phyloP scores from a whole-genome alignment of 2,113 vertebrate species.

The Percopsis transmontana region DNA sequence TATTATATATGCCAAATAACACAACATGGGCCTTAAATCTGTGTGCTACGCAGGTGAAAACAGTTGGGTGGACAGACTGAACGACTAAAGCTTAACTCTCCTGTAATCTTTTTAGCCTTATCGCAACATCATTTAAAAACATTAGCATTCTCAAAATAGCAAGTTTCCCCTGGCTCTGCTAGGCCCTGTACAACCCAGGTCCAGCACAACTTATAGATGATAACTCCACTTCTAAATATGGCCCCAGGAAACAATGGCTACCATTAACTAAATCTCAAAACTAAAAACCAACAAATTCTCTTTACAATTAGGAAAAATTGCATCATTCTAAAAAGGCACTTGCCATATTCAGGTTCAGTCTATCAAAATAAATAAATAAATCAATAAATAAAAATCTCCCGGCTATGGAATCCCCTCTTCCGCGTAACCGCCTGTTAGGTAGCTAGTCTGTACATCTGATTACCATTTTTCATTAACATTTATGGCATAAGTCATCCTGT shows the following conservation, averaged over 20 bases:
- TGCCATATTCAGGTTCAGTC: constrained; percentile 68
- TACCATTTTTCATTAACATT: constrained; percentile 33
- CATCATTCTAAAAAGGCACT: constrained; percentile 76
- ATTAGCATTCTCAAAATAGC: no score
- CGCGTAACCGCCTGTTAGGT: constrained; percentile 35
- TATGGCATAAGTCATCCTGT: constrained; percentile 14
- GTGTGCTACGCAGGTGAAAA: no score
- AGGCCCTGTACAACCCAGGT: no score
- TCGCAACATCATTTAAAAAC: no score
- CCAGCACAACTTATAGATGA: constrained; percentile 36
- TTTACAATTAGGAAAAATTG: constrained; percentile 27
- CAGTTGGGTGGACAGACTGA: no score
- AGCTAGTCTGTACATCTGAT: constrained; percentile 37
- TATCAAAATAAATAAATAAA: constrained; percentile 55
- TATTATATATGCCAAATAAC: no score
- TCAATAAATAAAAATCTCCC: constrained; percentile 57
- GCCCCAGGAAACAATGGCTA: not conserved
- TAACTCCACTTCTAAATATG: constrained; percentile 15
- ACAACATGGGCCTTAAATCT: no score
- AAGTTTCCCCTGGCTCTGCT: no score
- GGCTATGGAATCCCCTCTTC: constrained; percentile 29
- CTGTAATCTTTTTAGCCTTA: no score
- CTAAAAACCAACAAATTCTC: not conserved
- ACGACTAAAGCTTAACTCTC: no score
- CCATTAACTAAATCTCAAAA: not conserved